A percentile compares a stretch with the other conserved stretches of the same genome.
These are phyloP conservation scores for Dichetophora obliterata DNA, from an alignment of 2,888 invertebrate genomes.

Conservation along the genomic window DNA sequence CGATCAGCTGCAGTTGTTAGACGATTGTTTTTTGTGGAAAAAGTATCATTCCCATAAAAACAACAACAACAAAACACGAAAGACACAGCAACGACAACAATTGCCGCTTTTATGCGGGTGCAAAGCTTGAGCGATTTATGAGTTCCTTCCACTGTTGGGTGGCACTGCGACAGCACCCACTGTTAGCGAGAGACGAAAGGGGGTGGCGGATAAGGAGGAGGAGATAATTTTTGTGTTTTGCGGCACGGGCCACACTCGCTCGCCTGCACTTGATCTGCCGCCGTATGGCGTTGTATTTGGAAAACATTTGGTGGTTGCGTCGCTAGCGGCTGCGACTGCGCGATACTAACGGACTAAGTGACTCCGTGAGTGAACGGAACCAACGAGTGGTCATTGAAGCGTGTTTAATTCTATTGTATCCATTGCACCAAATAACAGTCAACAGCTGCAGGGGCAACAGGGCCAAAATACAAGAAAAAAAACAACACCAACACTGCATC, in stretches of 20 bases:
- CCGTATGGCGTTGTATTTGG: too few species aligned
- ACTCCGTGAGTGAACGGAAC: conserved; percentile 18
- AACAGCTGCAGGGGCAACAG: background rate
- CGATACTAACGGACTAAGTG: background rate
- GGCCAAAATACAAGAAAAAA: background rate
- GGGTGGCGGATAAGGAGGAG: background rate
- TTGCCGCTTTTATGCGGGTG: conserved; percentile 24
- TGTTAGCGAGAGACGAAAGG: background rate
- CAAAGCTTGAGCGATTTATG: conserved; percentile 22
- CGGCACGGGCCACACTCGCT: conserved; percentile 28
- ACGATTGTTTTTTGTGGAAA: background rate
- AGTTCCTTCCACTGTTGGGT: background rate
- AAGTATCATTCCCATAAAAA: conserved; percentile 12
- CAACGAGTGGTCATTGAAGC: conserved; percentile 24
- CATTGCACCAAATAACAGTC: background rate
- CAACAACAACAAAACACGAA: background rate
- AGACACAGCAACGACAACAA: background rate
- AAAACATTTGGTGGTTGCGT: too few species aligned
- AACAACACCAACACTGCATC: background rate
- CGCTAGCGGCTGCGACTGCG: too few species aligned
- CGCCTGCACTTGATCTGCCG: background rate
- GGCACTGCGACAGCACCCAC: background rate
- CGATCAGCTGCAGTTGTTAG: conserved; percentile 7
- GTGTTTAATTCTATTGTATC: conserved; percentile 30
- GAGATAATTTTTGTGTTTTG: background rate